Percentiles rank a stretch among this genome's conserved stretches.
phyloP scores from a whole-genome alignment of 64 coral and sea anemone genomes.

The Stichodactyla helianthus region DNA sequence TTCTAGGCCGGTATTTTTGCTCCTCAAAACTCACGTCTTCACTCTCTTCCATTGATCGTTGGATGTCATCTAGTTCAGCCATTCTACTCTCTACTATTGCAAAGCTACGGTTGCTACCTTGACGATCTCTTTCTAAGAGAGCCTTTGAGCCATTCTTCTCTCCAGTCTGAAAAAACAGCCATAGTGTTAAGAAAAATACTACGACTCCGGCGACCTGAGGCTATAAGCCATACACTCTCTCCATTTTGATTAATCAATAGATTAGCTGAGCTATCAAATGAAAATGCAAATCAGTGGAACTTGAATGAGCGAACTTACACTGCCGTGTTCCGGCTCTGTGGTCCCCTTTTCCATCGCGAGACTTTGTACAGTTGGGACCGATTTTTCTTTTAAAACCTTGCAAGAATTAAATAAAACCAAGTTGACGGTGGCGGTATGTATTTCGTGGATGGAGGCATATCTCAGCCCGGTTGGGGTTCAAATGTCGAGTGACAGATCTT shows the following conservation, averaged over 20 bases:
- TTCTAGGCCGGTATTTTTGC: constrained; percentile 57
- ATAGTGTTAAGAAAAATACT: constrained; percentile 7
- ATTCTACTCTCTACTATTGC: constrained; percentile 86
- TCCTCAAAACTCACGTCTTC: constrained; percentile 77
- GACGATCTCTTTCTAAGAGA: constrained; percentile 7
- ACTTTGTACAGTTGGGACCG: constrained; percentile 16
- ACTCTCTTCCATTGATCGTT: constrained; percentile 89
- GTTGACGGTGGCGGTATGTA: constrained; percentile 45
- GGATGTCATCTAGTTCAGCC: constrained; percentile 94
- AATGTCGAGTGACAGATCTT: constrained; percentile 84
- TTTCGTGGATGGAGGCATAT: constrained; percentile 62
- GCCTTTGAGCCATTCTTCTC: constrained; percentile 4
- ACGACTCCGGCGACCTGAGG: constrained; percentile 45
- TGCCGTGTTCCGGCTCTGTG: constrained; percentile 54
- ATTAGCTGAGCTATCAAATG: constrained; percentile 85
- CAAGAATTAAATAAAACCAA: constrained; percentile 56
- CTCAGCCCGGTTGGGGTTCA: constrained; percentile 60
- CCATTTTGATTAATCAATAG: constrained; percentile 97
- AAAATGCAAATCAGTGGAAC: constrained; percentile 75
- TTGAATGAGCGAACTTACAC: constrained; percentile 76
- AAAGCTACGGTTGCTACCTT: constrained; percentile 19
- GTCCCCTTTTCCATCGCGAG: constrained; percentile 72
- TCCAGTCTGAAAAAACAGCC: constrained; percentile 11
- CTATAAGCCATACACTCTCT: constrained; percentile 72
- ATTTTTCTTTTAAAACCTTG: constrained; percentile 68